A percentile compares a stretch with the other conserved stretches of the same genome.
Evolutionary conservation across 1,140 invertebrate species (phyloP).

Genomic region (Paraescarpia echinospica): DNA sequence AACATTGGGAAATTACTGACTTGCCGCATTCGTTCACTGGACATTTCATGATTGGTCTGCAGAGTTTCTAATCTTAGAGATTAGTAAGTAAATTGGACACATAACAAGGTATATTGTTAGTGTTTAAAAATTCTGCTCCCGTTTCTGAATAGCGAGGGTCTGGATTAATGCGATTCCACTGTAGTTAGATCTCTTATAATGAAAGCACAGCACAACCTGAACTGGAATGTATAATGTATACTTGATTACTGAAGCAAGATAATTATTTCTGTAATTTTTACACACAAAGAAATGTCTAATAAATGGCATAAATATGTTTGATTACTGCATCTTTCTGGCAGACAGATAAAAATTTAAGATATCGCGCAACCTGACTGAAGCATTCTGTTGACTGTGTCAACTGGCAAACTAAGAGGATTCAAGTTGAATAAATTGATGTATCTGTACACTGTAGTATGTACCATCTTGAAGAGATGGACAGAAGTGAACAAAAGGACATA

Average conservation of each 20-base stretch:
- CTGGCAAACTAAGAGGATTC: background rate
- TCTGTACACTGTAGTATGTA: background rate
- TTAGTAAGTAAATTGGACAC: background rate
- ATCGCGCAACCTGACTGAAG: background rate
- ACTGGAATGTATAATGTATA: background rate
- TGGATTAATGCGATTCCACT: too few relatives aligned
- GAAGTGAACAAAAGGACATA: background rate
- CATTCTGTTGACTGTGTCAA: background rate
- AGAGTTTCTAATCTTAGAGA: background rate
- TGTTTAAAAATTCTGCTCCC: too few relatives aligned
- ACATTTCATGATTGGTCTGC: background rate
- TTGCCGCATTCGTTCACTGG: background rate
- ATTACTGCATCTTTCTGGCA: background rate
- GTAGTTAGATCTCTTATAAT: background rate
- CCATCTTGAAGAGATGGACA: background rate
- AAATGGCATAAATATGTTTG: background rate
- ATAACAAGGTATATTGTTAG: too few relatives aligned
- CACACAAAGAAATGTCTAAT: background rate
- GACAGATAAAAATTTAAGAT: background rate
- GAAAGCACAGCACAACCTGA: background rate
- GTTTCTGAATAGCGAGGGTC: too few relatives aligned
- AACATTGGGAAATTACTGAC: background rate
- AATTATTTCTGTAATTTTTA: background rate
- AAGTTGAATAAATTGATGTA: background rate
- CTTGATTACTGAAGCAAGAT: background rate